Conservation (phyloP, 2,113 vertebrate species). For the Centropristis striata region DNA sequence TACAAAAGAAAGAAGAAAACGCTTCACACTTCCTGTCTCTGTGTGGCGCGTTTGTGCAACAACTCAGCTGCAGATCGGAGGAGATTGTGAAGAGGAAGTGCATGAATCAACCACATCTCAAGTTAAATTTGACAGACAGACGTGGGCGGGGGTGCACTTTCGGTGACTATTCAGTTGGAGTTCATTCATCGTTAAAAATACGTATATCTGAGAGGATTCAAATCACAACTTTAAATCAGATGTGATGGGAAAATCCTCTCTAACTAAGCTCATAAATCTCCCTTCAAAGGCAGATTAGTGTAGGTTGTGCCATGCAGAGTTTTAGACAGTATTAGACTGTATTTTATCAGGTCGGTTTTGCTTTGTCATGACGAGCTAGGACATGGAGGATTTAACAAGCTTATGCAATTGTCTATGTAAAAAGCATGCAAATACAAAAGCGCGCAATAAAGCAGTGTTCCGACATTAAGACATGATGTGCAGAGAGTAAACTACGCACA, state of each 20-base stretch:
- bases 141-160: background rate
- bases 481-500: background rate
- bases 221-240: background rate
- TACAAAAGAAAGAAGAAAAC: background rate
- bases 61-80: background rate
- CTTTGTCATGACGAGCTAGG: background rate
- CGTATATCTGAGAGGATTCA: background rate
- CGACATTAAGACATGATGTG: background rate
- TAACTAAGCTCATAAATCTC: slow-evolving; percentile 1
- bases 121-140: slow-evolving; percentile 1
- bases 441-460: background rate
- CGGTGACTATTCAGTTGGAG: background rate
- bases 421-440: slow-evolving; percentile 53
- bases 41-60: background rate
- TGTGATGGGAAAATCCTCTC: slow-evolving; percentile 1
- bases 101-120: slow-evolving; percentile 6
- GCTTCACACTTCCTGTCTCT: background rate
- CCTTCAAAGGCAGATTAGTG: background rate
- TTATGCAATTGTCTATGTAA: slow-evolving; percentile 39
- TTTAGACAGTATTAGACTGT: background rate
- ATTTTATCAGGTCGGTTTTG: background rate
- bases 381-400: slow-evolving; percentile 11
- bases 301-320: background rate
- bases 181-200: slow-evolving; percentile 15
- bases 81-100: slow-evolving; percentile 14